phyloP scores from a whole-genome alignment of 2,113 vertebrate genomes.

The Channa maculata region DNA sequence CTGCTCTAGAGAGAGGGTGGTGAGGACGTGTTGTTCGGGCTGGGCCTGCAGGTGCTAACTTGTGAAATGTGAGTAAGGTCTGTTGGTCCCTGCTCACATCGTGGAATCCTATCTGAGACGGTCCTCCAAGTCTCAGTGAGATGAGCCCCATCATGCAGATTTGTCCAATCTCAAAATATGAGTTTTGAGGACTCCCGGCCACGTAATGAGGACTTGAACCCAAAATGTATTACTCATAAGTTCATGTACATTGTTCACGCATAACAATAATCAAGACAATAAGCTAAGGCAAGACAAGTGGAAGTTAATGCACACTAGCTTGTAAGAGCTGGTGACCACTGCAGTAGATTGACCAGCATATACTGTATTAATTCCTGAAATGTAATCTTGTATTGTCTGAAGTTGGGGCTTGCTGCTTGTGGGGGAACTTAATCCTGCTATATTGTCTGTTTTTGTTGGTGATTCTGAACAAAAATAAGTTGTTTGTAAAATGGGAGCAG shows the following conservation, averaged over 20 bases:
- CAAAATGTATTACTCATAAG: constrained; percentile 40
- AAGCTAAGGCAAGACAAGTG: constrained; percentile 50
- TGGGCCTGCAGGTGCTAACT: constrained; percentile 74
- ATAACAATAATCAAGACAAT: constrained; percentile 60
- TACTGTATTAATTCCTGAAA: constrained; percentile 66
- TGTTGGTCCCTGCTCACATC: constrained; percentile 25
- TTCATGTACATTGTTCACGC: constrained; percentile 56
- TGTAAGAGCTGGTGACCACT: constrained; percentile 50
- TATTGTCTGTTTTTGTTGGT: constrained; percentile 67
- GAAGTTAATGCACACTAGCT: constrained; percentile 41
- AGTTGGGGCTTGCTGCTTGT: constrained; percentile 81
- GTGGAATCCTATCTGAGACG: constrained; percentile 51
- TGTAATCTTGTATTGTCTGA: constrained; percentile 78
- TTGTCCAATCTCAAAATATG: constrained; percentile 38
- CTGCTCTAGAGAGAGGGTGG: constrained; percentile 33
- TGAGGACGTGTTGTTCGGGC: constrained; percentile 72
- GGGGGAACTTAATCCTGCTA: constrained; percentile 68
- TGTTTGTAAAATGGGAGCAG: constrained; percentile 66
- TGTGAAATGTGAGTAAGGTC: constrained; percentile 38
- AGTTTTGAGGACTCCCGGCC: constrained; percentile 49
- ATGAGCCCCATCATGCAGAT: constrained; percentile 58
- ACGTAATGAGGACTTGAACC: constrained; percentile 52
- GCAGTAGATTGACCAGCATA: constrained; percentile 46
- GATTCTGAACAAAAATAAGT: constrained; percentile 76
- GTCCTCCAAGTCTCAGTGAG: constrained; percentile 59